Evolutionary conservation across 2,113 vertebrate genomes (phyloP).

Genomic region (Heterocephalus glaber): DNA sequence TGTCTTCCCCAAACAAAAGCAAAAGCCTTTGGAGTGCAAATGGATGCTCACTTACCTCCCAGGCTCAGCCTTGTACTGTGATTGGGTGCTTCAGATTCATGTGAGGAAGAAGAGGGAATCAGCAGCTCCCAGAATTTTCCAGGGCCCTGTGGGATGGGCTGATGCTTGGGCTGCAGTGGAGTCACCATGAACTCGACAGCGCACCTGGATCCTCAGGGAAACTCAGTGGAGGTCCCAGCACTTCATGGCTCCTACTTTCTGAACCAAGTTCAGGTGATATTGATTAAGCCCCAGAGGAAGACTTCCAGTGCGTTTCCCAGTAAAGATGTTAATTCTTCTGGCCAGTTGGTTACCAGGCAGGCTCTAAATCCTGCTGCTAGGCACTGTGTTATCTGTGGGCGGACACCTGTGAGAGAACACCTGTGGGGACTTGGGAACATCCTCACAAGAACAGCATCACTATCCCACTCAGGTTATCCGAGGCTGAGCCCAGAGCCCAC

Average conservation of each 20-base stretch:
- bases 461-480: neutral
- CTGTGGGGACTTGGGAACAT: neutral
- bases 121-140: neutral
- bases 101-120: neutral
- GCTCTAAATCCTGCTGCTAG: neutral
- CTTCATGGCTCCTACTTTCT: neutral
- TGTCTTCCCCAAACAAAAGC: neutral
- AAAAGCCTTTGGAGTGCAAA: slow-evolving; percentile 49
- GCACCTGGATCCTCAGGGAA: neutral
- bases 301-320: neutral
- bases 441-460: neutral
- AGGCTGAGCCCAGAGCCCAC: neutral
- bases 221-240: too few species aligned
- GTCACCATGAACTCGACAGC: neutral
- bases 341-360: neutral
- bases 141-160: neutral
- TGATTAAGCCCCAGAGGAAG: neutral
- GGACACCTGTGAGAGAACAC: neutral
- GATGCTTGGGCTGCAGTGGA: neutral
- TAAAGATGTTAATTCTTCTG: neutral
- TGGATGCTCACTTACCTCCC: neutral
- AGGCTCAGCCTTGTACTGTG: neutral
- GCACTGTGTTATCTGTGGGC: neutral
- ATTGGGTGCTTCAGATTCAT: neutral
- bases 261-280: neutral